These are phyloP conservation scores for Sturnus vulgaris DNA, from an alignment of 2,113 vertebrate species.

Conservation along the genomic window DNA sequence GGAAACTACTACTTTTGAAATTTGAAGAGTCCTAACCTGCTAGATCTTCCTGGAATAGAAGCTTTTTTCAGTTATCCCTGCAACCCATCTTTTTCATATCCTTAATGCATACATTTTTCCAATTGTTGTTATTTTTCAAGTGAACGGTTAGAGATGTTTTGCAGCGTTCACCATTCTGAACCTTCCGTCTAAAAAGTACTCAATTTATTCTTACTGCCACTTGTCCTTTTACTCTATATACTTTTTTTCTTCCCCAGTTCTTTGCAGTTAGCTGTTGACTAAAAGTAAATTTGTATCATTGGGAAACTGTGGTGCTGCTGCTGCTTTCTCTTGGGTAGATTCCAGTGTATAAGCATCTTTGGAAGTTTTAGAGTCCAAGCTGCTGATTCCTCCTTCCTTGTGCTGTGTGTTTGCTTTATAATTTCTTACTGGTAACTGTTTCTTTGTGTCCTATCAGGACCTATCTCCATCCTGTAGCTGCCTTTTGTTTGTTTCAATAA, in stretches of 20 bases:
- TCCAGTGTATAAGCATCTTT: neutral
- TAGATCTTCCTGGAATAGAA: neutral
- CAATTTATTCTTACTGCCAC: neutral
- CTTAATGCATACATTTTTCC: neutral
- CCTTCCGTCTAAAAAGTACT: neutral
- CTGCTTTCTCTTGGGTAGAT: neutral
- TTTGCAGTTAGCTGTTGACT: neutral
- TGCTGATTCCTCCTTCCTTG: neutral
- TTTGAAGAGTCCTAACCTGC: neutral
- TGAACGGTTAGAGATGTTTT: neutral
- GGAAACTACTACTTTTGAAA: neutral
- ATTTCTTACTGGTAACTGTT: neutral
- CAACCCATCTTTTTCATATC: neutral
- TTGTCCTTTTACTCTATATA: neutral
- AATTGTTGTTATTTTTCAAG: neutral
- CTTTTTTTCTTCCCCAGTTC: rapidly evolving
- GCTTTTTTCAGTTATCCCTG: neutral
- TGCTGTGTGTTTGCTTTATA: neutral
- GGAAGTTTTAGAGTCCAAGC: neutral
- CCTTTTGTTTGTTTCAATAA: neutral
- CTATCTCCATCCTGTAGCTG: neutral
- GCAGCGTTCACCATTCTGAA: neutral
- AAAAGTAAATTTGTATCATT: neutral
- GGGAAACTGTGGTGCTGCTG: neutral
- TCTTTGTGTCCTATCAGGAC: neutral